Conservation (phyloP, 2,797 vertebrate genomes). For the Sorex maritimensis region DNA sequence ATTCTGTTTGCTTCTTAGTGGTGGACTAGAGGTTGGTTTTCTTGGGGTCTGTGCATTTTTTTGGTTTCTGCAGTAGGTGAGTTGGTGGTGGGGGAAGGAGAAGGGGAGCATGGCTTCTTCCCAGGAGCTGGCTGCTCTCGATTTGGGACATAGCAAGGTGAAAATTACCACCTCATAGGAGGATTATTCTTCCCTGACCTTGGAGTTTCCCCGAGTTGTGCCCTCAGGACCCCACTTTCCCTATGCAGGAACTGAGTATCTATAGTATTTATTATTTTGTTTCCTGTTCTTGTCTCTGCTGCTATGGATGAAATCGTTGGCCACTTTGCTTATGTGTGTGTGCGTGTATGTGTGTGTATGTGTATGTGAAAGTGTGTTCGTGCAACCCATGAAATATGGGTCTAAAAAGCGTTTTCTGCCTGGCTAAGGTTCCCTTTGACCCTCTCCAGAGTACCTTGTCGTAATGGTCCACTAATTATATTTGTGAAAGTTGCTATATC, state of each 20-base stretch:
- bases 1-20: conserved; percentile 59
- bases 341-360: conserved; percentile 41
- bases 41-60: conserved; percentile 70
- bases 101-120: conserved; percentile 66
- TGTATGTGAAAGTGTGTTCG: conserved; percentile 53
- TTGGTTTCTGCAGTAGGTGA: conserved; percentile 69
- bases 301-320: conserved; percentile 68
- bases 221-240: conserved; percentile 42
- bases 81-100: conserved; percentile 14
- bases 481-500: conserved; percentile 66
- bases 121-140: conserved; percentile 64
- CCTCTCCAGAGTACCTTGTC: conserved; percentile 48
- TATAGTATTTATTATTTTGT: conserved; percentile 68
- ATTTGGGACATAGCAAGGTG: conserved; percentile 55
- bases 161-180: conserved; percentile 51
- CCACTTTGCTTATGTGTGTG: conserved; percentile 68
- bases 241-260: conserved; percentile 51
- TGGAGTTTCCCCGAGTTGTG: conserved; percentile 32
- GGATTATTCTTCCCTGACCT: conserved; percentile 48
- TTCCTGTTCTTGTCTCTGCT: conserved; percentile 64
- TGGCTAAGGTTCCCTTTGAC: not conserved
- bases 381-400: conserved; percentile 55
- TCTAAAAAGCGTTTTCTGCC: conserved; percentile 57
- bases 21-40: conserved; percentile 62
- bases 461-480: not conserved